Evolutionary conservation across 2,797 vertebrate species (phyloP), one percentile per base, ranked within the genome.

Genomic region (Lophotriccus pileatus): DNA sequence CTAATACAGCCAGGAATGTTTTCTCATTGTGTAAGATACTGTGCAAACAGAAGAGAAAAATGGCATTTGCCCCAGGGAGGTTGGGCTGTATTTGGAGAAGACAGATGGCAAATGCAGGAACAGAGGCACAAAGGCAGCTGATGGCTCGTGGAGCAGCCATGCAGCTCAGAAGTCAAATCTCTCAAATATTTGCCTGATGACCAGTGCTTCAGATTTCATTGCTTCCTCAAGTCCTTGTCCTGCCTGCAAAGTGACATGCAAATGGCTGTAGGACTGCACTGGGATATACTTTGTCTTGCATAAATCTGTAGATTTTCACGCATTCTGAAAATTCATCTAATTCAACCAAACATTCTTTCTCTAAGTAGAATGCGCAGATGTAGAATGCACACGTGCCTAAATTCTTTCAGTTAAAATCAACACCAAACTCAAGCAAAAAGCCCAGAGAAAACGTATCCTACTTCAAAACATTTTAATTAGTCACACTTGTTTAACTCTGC

Each of bases 41-140:
- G 32, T 50, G 53, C 70, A 94, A 90, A 93, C 63, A 94, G 55
- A 59, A 87, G 53, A 66, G 41, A 32, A 91, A 91, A 63, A 55
- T 20, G 60, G 37, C 24, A 36, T 70, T 84, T 91, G 52, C 70
- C 74, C 85, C 52, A 36, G 53, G 53, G 91, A 91, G 44, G 21
- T 58, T 28, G 36, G 73, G 56, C 60, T 81, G 63, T 90, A 4
- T 94, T 95, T 96, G 87, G 77, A 93, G 85, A 86, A 76, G 67
- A 80, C 93, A 91, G 91, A 94, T 86, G 95, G 94, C 64, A 95
- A 58, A 77, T 20, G 80, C 82, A 73, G 67, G 62, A 95, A 55
- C 39, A 90, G 62, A 94, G 74, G 49, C 72, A 34, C 72, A 49
- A 30, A 92, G 68, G 90, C 91, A 58, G 56, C 8, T 7, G 2